Evolutionary conservation across 1,140 invertebrate genomes (phyloP).

Genomic region (Drosophila navojoa): DNA sequence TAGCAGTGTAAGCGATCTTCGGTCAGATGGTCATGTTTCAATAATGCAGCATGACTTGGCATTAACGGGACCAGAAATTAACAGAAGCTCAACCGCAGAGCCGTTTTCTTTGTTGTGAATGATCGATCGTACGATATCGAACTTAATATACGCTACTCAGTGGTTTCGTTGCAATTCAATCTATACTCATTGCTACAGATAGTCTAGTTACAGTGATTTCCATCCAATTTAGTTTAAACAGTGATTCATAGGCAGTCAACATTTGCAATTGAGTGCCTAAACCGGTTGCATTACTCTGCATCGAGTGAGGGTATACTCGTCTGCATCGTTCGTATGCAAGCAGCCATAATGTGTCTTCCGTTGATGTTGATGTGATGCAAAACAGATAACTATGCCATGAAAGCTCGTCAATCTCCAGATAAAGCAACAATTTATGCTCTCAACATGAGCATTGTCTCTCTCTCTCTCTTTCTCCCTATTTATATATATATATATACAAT

Average conservation of each 20-base stretch:
- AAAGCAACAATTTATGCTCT: slow-evolving; percentile 55
- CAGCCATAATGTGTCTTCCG: not conserved
- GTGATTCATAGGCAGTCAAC: too few species aligned
- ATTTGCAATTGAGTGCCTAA: too few species aligned
- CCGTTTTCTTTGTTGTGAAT: slow-evolving; percentile 32
- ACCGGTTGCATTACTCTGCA: too few species aligned
- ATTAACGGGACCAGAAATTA: slow-evolving; percentile 16
- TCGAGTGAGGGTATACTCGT: too few species aligned
- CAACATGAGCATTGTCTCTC: not conserved
- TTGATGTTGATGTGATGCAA: slow-evolving; percentile 9
- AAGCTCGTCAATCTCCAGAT: slow-evolving; percentile 53
- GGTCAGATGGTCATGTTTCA: slow-evolving; percentile 10
- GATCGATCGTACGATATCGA: slow-evolving; percentile 12
- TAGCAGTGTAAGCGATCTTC: slow-evolving; percentile 12
- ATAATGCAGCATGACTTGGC: slow-evolving; percentile 50
- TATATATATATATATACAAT: slow-evolving; percentile 20
- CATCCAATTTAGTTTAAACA: too few species aligned
- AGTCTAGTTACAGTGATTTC: too few species aligned
- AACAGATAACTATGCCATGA: slow-evolving; percentile 4
- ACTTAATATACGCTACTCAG: slow-evolving; percentile 2
- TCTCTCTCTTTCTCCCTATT: slow-evolving; percentile 24
- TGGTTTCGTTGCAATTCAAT: too few species aligned
- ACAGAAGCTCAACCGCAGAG: slow-evolving; percentile 22
- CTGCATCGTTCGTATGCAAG: too few species aligned
- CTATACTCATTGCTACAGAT: too few species aligned